Evolutionary conservation across 1,140 invertebrate species (phyloP).

Genomic region (Agrypnia vestita): DNA sequence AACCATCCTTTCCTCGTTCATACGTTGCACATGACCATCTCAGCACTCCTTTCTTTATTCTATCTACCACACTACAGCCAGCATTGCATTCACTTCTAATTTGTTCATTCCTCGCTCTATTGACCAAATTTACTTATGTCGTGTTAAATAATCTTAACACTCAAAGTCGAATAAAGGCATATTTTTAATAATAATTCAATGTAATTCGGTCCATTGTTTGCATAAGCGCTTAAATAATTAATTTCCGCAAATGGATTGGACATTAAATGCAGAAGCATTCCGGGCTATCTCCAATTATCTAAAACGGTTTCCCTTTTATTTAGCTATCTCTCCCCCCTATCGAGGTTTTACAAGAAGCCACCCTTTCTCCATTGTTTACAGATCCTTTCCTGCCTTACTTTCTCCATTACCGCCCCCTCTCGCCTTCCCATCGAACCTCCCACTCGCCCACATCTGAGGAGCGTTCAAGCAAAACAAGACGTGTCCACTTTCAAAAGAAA

Average conservation of each 20-base stretch:
- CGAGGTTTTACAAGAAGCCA: slow-evolving; percentile 5
- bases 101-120: too few species aligned
- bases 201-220: slow-evolving; percentile 16
- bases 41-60: too few species aligned
- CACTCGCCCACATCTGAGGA: slow-evolving; percentile 21
- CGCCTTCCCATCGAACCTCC: slow-evolving; percentile 2
- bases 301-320: slow-evolving; percentile 47
- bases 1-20: too few species aligned
- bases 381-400: slow-evolving; percentile 10
- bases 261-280: slow-evolving; percentile 35
- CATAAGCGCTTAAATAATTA: slow-evolving; percentile 7
- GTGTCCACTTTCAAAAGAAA: slow-evolving; percentile 41
- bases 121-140: too few species aligned
- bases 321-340: slow-evolving; percentile 41
- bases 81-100: too few species aligned
- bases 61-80: too few species aligned
- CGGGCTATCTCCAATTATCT: slow-evolving; percentile 38
- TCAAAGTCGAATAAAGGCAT: neutral
- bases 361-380: slow-evolving; percentile 42
- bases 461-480: slow-evolving; percentile 38
- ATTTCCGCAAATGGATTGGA: slow-evolving; percentile 33
- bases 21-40: too few species aligned
- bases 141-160: too few species aligned
- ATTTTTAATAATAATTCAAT: neutral
- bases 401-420: slow-evolving; percentile 27